Evolutionary conservation across 2,113 vertebrate genomes (phyloP).

Genomic region (Ginglymostoma cirratum): DNA sequence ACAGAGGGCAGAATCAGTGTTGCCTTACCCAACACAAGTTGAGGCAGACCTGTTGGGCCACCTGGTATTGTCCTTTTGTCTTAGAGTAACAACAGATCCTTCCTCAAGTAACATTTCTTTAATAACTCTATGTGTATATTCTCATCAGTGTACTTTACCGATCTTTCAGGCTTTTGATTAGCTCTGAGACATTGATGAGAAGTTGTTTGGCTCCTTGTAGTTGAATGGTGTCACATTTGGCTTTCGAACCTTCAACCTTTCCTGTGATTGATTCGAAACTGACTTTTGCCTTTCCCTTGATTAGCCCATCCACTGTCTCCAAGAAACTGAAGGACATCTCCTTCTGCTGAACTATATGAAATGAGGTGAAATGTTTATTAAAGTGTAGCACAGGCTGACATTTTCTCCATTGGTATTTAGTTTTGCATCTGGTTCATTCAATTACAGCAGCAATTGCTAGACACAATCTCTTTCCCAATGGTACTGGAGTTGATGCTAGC

Average conservation of each 20-base stretch:
- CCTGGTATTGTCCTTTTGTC: neutral
- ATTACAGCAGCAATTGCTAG: neutral
- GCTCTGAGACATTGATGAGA: neutral
- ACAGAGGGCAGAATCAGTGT: neutral
- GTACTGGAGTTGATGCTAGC: neutral
- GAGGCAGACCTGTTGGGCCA: neutral
- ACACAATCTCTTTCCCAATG: neutral
- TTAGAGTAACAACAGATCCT: neutral
- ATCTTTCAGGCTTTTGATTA: neutral
- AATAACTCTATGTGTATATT: neutral
- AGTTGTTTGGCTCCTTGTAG: neutral
- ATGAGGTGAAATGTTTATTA: neutral
- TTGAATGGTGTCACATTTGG: neutral
- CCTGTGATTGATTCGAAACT: neutral
- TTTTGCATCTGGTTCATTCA: neutral
- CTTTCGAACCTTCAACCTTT: neutral
- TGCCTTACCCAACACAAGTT: neutral
- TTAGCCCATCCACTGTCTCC: neutral
- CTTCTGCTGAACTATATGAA: neutral
- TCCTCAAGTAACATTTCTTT: neutral
- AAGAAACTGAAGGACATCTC: neutral
- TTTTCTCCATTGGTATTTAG: neutral
- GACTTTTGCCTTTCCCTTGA: neutral
- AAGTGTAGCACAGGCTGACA: neutral
- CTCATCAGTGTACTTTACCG: neutral